Conservation (phyloP, 2,113 vertebrate species). For the Zapornia atra region DNA sequence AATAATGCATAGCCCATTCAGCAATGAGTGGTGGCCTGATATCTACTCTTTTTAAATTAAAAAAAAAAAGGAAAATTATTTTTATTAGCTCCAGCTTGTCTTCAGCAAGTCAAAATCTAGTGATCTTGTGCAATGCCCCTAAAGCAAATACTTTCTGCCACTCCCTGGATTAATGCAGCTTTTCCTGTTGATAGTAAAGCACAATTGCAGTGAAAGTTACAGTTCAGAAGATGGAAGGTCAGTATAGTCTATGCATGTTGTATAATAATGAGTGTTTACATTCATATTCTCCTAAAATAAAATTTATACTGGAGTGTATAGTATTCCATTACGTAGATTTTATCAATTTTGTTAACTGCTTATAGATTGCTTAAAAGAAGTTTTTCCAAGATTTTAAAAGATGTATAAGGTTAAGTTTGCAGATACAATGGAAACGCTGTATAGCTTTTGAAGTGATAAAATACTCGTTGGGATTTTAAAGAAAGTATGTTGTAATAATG, state of each 20-base stretch:
- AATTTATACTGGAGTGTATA: slow-evolving; percentile 75
- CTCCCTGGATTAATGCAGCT: slow-evolving; percentile 64
- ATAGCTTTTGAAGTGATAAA: slow-evolving; percentile 82
- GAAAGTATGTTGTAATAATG: slow-evolving; percentile 76
- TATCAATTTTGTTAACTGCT: slow-evolving; percentile 81
- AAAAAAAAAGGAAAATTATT: background rate
- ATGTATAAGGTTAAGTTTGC: slow-evolving; percentile 85
- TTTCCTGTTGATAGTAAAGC: slow-evolving; percentile 71
- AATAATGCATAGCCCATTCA: background rate
- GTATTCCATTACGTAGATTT: slow-evolving; percentile 79
- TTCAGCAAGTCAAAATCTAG: slow-evolving; percentile 30
- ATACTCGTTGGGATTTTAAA: slow-evolving; percentile 76
- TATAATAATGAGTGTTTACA: slow-evolving; percentile 82
- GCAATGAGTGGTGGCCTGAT: background rate
- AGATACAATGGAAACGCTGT: slow-evolving; percentile 82
- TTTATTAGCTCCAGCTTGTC: slow-evolving; percentile 43
- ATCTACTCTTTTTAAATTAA: background rate
- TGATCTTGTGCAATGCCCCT: slow-evolving; percentile 61
- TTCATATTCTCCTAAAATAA: slow-evolving; percentile 75
- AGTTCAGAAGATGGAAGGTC: slow-evolving; percentile 73
- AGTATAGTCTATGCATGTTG: slow-evolving; percentile 83
- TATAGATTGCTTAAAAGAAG: slow-evolving; percentile 79
- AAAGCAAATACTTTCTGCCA: slow-evolving; percentile 48
- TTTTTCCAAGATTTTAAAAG: slow-evolving; percentile 81
- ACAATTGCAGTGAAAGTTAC: slow-evolving; percentile 69